phyloP scores from a whole-genome alignment of 2,113 vertebrate genomes.

The Muntiacus muntjak region DNA sequence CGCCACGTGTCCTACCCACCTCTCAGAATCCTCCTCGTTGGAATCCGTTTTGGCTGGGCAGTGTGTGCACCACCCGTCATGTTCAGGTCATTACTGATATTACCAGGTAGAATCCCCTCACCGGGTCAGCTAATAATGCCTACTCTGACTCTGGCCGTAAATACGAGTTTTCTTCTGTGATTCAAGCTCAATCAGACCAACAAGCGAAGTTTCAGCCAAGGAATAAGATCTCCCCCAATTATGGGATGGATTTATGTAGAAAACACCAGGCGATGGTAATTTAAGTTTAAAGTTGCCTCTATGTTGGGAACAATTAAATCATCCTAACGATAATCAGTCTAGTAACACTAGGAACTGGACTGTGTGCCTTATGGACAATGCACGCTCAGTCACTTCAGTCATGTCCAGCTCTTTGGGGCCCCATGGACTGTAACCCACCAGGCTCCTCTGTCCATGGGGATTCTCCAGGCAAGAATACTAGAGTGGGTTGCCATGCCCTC shows the following conservation, averaged over 20 bases:
- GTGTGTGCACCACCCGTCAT: accelerated
- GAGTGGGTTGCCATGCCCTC: not conserved
- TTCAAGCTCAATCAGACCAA: not conserved
- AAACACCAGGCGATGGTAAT: not conserved
- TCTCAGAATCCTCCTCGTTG: not conserved
- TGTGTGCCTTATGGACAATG: not conserved
- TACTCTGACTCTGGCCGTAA: not conserved
- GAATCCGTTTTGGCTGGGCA: not conserved
- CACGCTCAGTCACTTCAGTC: not conserved
- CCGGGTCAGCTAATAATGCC: not conserved
- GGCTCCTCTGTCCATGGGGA: not conserved
- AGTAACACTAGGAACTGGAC: not conserved
- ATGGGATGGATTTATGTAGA: not conserved
- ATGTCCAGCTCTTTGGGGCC: not conserved
- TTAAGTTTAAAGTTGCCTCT: not conserved
- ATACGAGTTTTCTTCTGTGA: not conserved
- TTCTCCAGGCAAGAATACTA: not conserved
- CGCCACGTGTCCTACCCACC: not conserved
- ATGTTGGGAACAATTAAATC: not conserved
- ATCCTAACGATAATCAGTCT: not conserved
- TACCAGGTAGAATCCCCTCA: not conserved
- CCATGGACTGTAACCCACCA: not conserved
- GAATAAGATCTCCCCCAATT: not conserved
- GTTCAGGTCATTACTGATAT: not conserved
- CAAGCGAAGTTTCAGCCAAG: not conserved